These are phyloP conservation scores for Brachyrhaphis roseni DNA, from an alignment of 2,797 vertebrate species.

Conservation along the genomic window DNA sequence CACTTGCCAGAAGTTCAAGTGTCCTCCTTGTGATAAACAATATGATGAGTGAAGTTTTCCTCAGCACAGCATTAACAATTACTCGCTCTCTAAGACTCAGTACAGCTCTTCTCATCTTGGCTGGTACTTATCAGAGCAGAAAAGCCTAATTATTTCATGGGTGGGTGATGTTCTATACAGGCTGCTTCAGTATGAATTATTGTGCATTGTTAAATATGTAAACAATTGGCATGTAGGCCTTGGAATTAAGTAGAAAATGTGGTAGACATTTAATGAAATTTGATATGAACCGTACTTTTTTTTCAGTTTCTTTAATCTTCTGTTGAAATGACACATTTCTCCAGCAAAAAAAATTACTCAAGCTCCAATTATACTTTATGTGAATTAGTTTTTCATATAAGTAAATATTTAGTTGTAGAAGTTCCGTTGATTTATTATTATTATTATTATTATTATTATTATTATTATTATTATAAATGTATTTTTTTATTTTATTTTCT, in stretches of 20 bases:
- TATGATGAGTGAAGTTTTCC: conserved; percentile 58
- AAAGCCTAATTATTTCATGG: conserved; percentile 80
- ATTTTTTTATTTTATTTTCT: background rate
- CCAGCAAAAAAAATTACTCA: background rate
- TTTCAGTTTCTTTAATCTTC: conserved; percentile 1
- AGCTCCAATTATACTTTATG: background rate
- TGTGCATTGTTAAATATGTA: conserved; percentile 77
- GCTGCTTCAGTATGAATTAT: conserved; percentile 69
- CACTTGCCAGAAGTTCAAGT: conserved; percentile 47
- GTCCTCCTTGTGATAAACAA: conserved; percentile 40
- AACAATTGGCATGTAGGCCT: conserved; percentile 70
- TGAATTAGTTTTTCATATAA: background rate
- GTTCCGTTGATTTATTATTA: background rate
- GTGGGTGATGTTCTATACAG: conserved; percentile 74
- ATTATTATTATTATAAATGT: no score
- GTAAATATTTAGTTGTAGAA: background rate
- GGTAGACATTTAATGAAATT: conserved; percentile 29
- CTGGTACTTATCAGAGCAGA: conserved; percentile 80
- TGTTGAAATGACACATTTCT: background rate
- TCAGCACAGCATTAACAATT: conserved; percentile 62
- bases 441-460: no score
- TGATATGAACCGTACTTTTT: background rate
- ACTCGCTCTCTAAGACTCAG: conserved; percentile 59
- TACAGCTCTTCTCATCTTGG: conserved; percentile 60
- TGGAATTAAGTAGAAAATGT: conserved; percentile 56